Evolutionary conservation across 1,140 invertebrate genomes (phyloP), one percentile per base, ranked within the genome.

Genomic region (Plodia interpunctella): DNA sequence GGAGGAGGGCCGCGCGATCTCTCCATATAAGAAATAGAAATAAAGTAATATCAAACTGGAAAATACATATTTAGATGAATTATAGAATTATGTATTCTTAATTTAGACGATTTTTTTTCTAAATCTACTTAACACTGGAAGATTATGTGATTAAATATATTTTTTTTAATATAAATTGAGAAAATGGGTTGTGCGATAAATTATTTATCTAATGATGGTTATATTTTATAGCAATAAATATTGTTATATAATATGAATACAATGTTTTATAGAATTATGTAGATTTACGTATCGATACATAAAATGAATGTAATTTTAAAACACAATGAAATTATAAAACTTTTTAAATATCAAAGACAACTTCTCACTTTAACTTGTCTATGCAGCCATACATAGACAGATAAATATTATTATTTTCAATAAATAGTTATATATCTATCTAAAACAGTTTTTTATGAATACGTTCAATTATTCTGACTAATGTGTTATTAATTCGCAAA

Each of bases 111-210:
- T 6, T 3, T 3, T 3, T 25, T 6, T 25, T 25, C 21, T 25
- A 25, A 25, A 25, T 25, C 9, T 55, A 62, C 51, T 72, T 80
- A 80, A 62, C 30, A 68, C 28, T 85, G 83, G 83, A 86, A 86
- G 83, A 81, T 67, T 73, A 72, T 64, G 80, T 86, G 83, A 86
- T 83, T 82, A 80, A 62, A 78, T 72, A 74, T 70, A 53, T 63
- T 71, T 61, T 53, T 59, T 11, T 50, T 54, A 60, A 55, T 20
- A 53, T 54, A 60, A 54, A 28, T n/a, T 53, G 21, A 25, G 13
- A 20, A 53, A 53, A 25, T 53, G 51, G 13, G 51, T 53, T 53
- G 51, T 53, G 19, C 19, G 19, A 53, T 25, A 53, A 17, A n/a
- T 32, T 20, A 20, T 51, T 25, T 3, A 32, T 32, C 30, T 32